These are phyloP conservation scores for Holothuria glaberrima DNA, from an alignment of 35 echinoderm and acorn worm species.

Conservation along the genomic window DNA sequence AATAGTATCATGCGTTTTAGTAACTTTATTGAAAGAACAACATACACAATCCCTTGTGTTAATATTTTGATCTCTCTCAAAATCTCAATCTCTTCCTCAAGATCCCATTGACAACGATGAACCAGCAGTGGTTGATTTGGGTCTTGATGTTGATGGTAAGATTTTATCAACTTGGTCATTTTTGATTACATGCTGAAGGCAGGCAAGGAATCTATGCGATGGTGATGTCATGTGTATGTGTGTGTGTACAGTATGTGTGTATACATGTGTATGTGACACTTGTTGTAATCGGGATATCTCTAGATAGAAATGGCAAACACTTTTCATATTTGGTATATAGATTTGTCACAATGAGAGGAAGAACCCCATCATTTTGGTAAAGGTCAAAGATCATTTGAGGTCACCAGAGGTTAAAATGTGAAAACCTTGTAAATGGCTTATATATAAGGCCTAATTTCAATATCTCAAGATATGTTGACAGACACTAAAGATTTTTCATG, in stretches of 20 bases:
- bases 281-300: too few species aligned
- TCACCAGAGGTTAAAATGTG: too few species aligned
- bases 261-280: too few species aligned
- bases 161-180: background rate
- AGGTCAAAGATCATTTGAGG: too few species aligned
- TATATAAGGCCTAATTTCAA: background rate
- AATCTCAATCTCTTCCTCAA: background rate
- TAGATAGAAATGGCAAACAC: too few species aligned
- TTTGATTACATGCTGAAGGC: background rate
- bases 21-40: background rate
- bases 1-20: background rate
- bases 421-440: too few species aligned
- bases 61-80: constrained; percentile 2
- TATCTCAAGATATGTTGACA: constrained; percentile 3
- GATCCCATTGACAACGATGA: background rate
- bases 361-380: too few species aligned
- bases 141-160: constrained; percentile 2
- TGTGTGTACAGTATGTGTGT: too few species aligned
- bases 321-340: too few species aligned
- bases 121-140: constrained; percentile 1
- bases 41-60: background rate
- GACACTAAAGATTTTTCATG: background rate
- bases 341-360: too few species aligned
- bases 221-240: too few species aligned
- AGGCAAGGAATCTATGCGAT: too few species aligned